Percentiles rank a stretch among this genome's conserved stretches.
These are phyloP conservation scores for Poeciliopsis turneri DNA, from an alignment of 2,797 vertebrate species.

Conservation along the genomic window DNA sequence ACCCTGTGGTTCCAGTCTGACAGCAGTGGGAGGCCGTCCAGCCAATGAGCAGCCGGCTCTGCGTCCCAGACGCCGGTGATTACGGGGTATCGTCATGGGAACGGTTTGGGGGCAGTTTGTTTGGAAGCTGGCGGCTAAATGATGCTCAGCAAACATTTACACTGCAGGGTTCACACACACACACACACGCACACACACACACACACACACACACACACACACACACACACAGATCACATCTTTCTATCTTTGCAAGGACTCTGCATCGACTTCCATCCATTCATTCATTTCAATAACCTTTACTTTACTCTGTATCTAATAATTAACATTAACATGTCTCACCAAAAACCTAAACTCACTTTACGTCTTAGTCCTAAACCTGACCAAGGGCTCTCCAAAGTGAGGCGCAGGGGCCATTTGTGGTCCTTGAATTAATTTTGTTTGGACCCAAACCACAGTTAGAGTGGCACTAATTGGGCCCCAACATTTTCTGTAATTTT, in stretches of 20 bases:
- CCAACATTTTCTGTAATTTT: no score
- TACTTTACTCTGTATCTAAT: background rate
- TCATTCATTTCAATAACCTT: background rate
- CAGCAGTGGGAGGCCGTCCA: slow-evolving; percentile 75
- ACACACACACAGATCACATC: background rate
- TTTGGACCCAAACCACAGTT: no score
- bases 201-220: background rate
- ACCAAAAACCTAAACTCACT: background rate
- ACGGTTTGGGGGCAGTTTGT: slow-evolving; percentile 39
- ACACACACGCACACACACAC: background rate
- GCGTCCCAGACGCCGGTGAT: slow-evolving; percentile 80
- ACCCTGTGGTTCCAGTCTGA: slow-evolving; percentile 75
- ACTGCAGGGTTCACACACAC: background rate
- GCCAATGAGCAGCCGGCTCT: slow-evolving; percentile 84
- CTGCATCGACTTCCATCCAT: background rate
- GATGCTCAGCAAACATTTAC: slow-evolving; percentile 21
- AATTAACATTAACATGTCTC: no score
- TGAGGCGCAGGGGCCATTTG: no score
- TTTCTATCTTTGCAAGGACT: background rate
- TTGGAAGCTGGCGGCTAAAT: slow-evolving; percentile 7
- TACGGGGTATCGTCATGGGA: slow-evolving; percentile 82
- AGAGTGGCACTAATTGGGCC: no score
- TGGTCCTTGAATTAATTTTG: no score
- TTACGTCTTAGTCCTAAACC: no score
- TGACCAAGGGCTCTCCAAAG: no score